Conservation (phyloP, 2,888 invertebrate genomes). For the Polydesmus complanatus region DNA sequence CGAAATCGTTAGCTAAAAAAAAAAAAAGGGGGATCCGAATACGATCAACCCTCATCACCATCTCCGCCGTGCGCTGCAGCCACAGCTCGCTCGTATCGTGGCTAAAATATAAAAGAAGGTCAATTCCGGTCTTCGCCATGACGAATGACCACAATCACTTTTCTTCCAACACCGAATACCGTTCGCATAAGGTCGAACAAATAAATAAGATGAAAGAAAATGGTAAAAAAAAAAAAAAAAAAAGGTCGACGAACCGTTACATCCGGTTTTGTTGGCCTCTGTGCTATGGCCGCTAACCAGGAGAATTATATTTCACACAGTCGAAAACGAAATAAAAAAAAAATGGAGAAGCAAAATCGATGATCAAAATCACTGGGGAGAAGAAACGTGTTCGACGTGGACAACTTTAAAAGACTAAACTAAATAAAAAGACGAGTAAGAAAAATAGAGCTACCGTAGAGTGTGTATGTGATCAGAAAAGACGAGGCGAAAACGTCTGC, state of each 20-base stretch:
- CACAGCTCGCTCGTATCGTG: too few relatives aligned
- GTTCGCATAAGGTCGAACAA: neutral
- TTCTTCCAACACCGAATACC: neutral
- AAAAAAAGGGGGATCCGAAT: too few relatives aligned
- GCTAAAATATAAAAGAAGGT: neutral
- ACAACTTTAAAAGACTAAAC: neutral
- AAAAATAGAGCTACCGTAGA: neutral
- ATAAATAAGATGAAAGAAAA: neutral
- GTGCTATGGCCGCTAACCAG: too few relatives aligned
- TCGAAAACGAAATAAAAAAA: too few relatives aligned
- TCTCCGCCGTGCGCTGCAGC: neutral
- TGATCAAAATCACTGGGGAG: neutral
- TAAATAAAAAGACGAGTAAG: neutral
- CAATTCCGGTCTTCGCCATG: neutral
- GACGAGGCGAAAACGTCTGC: neutral
- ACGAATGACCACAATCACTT: neutral
- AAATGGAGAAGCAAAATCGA: neutral
- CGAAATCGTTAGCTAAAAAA: too few relatives aligned
- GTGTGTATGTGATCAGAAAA: too few relatives aligned
- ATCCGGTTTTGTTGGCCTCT: neutral
- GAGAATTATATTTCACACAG: too few relatives aligned
- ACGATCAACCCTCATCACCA: neutral
- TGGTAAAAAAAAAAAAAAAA: neutral
- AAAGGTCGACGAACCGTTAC: neutral
- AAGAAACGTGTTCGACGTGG: neutral